Evolutionary conservation across 2,888 invertebrate genomes (phyloP).

Genomic region (Dromius quadrimaculatus): DNA sequence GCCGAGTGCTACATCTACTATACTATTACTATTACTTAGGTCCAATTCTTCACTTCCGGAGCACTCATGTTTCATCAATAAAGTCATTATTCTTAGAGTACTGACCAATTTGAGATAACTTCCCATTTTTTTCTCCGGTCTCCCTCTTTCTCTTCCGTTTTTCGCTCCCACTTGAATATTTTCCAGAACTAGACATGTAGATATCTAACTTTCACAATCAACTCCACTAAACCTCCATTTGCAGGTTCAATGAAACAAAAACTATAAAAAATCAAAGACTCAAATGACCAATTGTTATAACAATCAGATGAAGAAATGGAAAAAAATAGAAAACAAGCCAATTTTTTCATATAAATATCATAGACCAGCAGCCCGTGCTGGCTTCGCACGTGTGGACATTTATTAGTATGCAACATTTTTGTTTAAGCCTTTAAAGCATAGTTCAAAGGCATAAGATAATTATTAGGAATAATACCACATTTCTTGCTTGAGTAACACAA

Average conservation of each 20-base stretch:
- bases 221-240: constrained; percentile 1
- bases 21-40: constrained; percentile 3
- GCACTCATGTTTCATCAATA: constrained; percentile 9
- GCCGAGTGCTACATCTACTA: constrained; percentile 10
- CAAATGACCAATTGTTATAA: constrained; percentile 43
- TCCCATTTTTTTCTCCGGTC: neutral
- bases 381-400: no score
- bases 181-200: constrained; percentile 28
- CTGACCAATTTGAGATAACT: constrained; percentile 16
- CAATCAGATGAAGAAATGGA: constrained; percentile 38
- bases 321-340: no score
- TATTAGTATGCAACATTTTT: no score
- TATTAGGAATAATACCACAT: no score
- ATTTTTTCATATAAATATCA: no score
- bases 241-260: constrained; percentile 24
- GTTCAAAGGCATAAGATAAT: no score
- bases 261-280: constrained; percentile 33
- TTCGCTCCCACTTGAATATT: constrained; percentile 38
- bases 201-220: constrained; percentile 2
- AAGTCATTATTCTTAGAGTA: constrained; percentile 16
- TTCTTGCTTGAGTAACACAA: no score
- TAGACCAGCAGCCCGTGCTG: no score
- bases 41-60: constrained; percentile 10
- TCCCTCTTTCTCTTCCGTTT: constrained; percentile 28
- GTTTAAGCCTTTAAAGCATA: no score